Percentiles rank a stretch among this genome's conserved stretches.
Conservation (phyloP, 2,797 vertebrate genomes). For the Acanthis flammea region DNA sequence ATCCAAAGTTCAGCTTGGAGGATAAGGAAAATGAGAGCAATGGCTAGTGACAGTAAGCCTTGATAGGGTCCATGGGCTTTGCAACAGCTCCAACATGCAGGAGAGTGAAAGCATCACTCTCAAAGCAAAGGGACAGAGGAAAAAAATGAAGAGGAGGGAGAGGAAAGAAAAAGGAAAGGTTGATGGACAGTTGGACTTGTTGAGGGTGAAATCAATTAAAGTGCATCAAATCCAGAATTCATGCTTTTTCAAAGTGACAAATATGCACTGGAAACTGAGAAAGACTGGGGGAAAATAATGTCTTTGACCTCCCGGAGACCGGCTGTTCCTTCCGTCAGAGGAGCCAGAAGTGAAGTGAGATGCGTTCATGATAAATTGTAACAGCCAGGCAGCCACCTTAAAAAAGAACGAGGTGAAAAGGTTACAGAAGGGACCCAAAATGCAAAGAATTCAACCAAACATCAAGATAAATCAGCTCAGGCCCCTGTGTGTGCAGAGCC, state of each 20-base stretch:
- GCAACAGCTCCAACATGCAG: constrained; percentile 59
- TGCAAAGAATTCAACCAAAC: constrained; percentile 77
- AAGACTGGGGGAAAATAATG: constrained; percentile 78
- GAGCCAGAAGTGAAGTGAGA: constrained; percentile 73
- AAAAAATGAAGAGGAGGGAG: constrained; percentile 5
- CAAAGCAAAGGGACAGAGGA: constrained; percentile 46
- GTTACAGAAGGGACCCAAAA: constrained; percentile 78
- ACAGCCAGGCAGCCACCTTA: constrained; percentile 78
- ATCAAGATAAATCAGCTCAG: constrained; percentile 78
- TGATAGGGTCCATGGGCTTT: not conserved
- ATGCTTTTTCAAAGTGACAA: constrained; percentile 91
- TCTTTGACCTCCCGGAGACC: constrained; percentile 79
- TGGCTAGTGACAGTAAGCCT: not conserved
- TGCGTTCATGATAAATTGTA: constrained; percentile 79
- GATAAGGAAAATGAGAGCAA: constrained; percentile 30
- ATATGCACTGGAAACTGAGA: constrained; percentile 85
- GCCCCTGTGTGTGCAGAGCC: constrained; percentile 18
- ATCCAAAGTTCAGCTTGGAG: not conserved
- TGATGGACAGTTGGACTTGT: constrained; percentile 82
- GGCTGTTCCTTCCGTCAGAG: constrained; percentile 78
- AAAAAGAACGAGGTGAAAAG: constrained; percentile 79
- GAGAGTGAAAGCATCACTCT: constrained; percentile 60
- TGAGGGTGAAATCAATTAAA: constrained; percentile 92
- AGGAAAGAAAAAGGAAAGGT: constrained; percentile 52
- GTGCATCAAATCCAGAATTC: constrained; percentile 94